phyloP scores from a whole-genome alignment of 2,797 vertebrate genomes.

The Nasua narica region DNA sequence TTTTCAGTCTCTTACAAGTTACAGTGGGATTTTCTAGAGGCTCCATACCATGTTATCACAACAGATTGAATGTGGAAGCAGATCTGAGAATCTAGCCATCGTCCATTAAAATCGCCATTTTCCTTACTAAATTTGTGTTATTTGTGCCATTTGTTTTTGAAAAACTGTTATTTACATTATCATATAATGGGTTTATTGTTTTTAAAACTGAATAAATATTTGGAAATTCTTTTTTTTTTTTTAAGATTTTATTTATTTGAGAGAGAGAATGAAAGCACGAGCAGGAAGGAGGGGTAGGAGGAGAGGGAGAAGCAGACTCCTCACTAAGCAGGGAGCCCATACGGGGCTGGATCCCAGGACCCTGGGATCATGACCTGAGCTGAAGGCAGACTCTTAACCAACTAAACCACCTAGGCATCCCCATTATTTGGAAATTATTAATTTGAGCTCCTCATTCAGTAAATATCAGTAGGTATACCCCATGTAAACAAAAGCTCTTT shows the following conservation, averaged over 20 bases:
- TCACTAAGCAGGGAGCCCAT: no score
- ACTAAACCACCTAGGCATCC: neutral
- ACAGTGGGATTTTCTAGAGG: neutral
- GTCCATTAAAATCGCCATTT: neutral
- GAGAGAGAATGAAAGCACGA: no score
- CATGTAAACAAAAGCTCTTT: neutral
- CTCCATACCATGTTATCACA: neutral
- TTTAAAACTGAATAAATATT: neutral
- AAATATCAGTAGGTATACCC: neutral
- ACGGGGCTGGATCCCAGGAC: no score
- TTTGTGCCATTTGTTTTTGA: neutral
- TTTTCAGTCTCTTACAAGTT: neutral
- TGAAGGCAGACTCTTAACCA: no score
- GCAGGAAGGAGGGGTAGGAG: no score
- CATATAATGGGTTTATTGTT: neutral
- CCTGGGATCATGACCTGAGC: no score
- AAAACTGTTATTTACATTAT: neutral
- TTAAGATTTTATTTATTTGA: no score
- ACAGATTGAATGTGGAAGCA: neutral
- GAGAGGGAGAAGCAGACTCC: no score
- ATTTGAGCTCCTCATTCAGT: conserved; percentile 36
- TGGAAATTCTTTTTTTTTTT: neutral
- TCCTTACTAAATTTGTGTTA: neutral
- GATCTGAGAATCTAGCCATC: neutral
- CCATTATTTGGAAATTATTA: neutral